Percentiles rank a stretch among this genome's conserved stretches.
Conservation (phyloP, 2,113 vertebrate genomes). For the Catagonus wagneri region DNA sequence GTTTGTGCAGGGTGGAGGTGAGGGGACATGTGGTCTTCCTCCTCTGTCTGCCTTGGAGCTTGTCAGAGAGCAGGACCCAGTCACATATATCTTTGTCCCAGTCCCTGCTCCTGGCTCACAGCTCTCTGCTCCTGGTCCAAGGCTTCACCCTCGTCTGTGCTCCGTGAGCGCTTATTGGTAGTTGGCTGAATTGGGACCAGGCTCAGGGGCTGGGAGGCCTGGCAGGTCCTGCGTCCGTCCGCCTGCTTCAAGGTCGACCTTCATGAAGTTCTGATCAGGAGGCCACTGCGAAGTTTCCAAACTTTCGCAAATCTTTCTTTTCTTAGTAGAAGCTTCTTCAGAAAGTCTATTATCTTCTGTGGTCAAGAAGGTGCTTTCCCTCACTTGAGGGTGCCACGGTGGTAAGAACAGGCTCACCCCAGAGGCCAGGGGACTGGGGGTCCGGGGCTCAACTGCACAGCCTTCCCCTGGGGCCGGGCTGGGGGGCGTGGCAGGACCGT, state of each 20-base stretch:
- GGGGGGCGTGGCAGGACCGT: fast-evolving
- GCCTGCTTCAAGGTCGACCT: neutral
- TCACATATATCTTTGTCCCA: neutral
- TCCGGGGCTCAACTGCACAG: too few relatives aligned
- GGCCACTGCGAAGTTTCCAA: neutral
- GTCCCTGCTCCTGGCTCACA: neutral
- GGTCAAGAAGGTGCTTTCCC: neutral
- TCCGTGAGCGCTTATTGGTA: neutral
- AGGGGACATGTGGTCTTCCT: too few relatives aligned
- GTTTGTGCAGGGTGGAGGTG: fast-evolving
- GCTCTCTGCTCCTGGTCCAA: too few relatives aligned
- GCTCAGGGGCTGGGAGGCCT: neutral
- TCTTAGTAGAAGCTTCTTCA: neutral
- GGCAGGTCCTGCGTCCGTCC: fast-evolving
- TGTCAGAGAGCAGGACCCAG: neutral
- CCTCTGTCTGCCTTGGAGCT: neutral
- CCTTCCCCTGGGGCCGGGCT: fast-evolving
- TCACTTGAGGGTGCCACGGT: fast-evolving
- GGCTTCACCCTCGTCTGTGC: neutral
- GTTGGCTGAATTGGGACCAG: neutral
- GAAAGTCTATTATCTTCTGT: neutral
- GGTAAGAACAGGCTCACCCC: neutral
- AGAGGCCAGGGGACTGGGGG: fast-evolving
- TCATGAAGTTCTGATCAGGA: neutral
- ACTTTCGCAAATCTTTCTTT: neutral